Percentiles rank a stretch among this genome's conserved stretches.
Conservation (phyloP, 2,888 invertebrate genomes). For the Lacanobia oleracea region DNA sequence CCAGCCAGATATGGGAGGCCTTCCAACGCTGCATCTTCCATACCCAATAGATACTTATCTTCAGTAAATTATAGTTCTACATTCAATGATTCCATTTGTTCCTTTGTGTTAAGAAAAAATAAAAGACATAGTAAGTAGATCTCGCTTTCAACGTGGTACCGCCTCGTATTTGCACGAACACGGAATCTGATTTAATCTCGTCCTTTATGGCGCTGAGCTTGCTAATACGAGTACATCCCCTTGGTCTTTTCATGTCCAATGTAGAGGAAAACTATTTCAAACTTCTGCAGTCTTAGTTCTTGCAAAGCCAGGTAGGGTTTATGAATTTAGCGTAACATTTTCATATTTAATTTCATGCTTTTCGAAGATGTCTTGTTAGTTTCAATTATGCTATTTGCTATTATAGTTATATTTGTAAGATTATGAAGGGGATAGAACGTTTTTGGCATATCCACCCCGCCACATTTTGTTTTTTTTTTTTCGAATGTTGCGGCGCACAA, state of each 20-base stretch:
- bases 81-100: background rate
- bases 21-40: too few relatives aligned
- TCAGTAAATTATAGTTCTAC: background rate
- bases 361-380: too few relatives aligned
- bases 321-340: background rate
- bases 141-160: background rate
- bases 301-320: background rate
- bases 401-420: too few relatives aligned
- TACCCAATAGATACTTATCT: background rate
- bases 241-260: slow-evolving; percentile 34
- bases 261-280: slow-evolving; percentile 33
- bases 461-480: too few relatives aligned
- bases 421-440: too few relatives aligned
- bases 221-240: slow-evolving; percentile 8
- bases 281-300: slow-evolving; percentile 5
- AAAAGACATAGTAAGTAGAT: slow-evolving; percentile 22
- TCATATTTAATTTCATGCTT: background rate
- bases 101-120: slow-evolving; percentile 13
- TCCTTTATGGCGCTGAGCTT: slow-evolving; percentile 15
- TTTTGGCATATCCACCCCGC: too few relatives aligned
- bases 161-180: slow-evolving; percentile 25
- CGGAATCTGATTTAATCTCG: slow-evolving; percentile 44
- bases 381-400: too few relatives aligned
- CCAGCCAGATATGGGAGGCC: too few relatives aligned
- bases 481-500: too few relatives aligned